A percentile compares a stretch with the other conserved stretches of the same genome.
Conservation (phyloP, 2,113 vertebrate genomes). For the Lathamus discolor region DNA sequence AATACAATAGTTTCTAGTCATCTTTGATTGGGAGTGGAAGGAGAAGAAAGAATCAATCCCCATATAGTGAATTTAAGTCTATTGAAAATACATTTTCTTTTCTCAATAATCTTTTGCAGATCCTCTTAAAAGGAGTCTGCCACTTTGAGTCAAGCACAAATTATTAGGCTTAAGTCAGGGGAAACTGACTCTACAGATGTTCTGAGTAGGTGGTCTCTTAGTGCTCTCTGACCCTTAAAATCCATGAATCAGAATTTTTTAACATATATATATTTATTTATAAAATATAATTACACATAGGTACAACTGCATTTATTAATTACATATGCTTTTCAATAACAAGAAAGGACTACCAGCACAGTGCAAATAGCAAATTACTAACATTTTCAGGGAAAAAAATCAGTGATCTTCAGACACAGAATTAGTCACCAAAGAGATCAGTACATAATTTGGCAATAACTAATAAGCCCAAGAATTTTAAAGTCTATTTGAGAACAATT, state of each 20-base stretch:
- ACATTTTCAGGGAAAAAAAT: not conserved
- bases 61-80: not conserved
- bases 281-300: slow-evolving; percentile 30
- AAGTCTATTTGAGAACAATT: slow-evolving; percentile 73
- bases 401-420: not conserved
- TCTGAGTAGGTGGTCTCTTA: slow-evolving; percentile 45
- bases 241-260: slow-evolving; percentile 14
- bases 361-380: slow-evolving; percentile 33
- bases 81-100: slow-evolving; percentile 37
- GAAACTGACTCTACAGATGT: slow-evolving; percentile 41
- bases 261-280: slow-evolving; percentile 29
- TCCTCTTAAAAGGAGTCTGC: slow-evolving; percentile 32
- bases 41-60: slow-evolving; percentile 16
- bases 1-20: not conserved
- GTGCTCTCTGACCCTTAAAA: slow-evolving; percentile 30
- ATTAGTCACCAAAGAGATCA: slow-evolving; percentile 39
- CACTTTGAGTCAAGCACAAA: slow-evolving; percentile 33
- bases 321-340: not conserved
- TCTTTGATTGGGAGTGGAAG: not conserved
- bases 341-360: not conserved
- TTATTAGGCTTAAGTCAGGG: slow-evolving; percentile 8
- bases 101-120: slow-evolving; percentile 50
- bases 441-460: slow-evolving; percentile 55
- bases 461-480: slow-evolving; percentile 59
- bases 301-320: slow-evolving; percentile 12